Evolutionary conservation across 37 sponge, comb jelly and placozoan genomes (phyloP).

Genomic region (Halisarca cf. caerulea): DNA sequence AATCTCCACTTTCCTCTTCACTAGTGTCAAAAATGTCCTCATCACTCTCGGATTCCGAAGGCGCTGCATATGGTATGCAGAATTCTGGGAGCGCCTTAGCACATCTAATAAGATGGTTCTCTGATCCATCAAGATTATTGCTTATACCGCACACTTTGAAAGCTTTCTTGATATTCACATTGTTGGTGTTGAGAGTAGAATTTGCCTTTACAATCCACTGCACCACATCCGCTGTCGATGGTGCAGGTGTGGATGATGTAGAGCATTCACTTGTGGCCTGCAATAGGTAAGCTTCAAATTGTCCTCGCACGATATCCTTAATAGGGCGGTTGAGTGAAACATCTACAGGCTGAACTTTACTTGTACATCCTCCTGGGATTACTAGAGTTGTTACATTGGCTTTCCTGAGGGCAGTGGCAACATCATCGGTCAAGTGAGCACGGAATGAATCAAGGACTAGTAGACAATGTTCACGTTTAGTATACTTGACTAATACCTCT

Average conservation of each 20-base stretch:
- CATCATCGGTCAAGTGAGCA: too few relatives aligned
- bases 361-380: too few relatives aligned
- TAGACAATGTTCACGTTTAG: too few relatives aligned
- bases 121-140: not conserved
- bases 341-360: too few relatives aligned
- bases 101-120: not conserved
- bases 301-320: too few relatives aligned
- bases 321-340: too few relatives aligned
- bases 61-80: not conserved
- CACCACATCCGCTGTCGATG: not conserved
- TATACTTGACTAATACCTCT: too few relatives aligned
- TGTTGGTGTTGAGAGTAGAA: not conserved
- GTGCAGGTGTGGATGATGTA: not conserved
- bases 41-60: not conserved
- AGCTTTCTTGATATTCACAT: not conserved
- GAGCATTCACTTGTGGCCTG: not conserved
- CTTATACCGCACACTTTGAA: not conserved
- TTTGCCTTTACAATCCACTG: conserved; percentile 1
- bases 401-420: too few relatives aligned
- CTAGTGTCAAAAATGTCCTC: not conserved
- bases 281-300: not conserved
- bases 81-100: not conserved
- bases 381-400: too few relatives aligned
- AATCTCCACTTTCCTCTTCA: not conserved
- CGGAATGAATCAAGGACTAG: too few relatives aligned